phyloP scores from a whole-genome alignment of 2,888 invertebrate species.

The Eupithecia inturbata region DNA sequence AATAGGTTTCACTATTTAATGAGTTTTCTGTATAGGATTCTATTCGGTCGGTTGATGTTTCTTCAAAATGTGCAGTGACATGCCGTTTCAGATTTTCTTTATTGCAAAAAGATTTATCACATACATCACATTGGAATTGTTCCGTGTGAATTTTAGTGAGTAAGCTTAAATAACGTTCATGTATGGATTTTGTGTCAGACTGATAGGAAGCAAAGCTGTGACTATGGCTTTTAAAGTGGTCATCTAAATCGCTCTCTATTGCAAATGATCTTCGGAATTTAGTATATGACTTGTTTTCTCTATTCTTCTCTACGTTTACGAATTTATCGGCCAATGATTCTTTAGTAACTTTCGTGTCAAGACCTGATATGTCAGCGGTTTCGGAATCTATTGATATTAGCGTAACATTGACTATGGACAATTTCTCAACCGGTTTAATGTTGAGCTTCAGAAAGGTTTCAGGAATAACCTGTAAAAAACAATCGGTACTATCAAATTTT shows the following conservation, averaged over 20 bases:
- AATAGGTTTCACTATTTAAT: neutral
- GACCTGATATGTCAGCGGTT: neutral
- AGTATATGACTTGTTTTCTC: neutral
- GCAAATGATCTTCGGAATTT: neutral
- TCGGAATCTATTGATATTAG: neutral
- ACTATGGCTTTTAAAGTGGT: neutral
- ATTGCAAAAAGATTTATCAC: slow-evolving; percentile 3
- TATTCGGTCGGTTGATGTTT: neutral
- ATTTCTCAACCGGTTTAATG: neutral
- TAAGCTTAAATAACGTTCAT: neutral
- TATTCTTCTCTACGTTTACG: neutral
- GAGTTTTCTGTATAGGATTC: neutral
- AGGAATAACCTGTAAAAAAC: neutral
- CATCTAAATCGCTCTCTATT: neutral
- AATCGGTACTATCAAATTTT: neutral
- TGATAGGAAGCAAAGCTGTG: neutral
- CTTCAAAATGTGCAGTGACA: neutral
- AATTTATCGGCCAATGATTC: neutral
- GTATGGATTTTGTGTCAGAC: neutral
- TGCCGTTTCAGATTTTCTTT: slow-evolving; percentile 1
- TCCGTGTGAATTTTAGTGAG: neutral
- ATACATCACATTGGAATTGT: neutral
- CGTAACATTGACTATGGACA: neutral
- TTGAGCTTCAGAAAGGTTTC: neutral
- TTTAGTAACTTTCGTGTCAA: neutral